Evolutionary conservation across 2,113 vertebrate species (phyloP), one percentile per base, ranked within the genome.

Genomic region (Barnardius zonarius): DNA sequence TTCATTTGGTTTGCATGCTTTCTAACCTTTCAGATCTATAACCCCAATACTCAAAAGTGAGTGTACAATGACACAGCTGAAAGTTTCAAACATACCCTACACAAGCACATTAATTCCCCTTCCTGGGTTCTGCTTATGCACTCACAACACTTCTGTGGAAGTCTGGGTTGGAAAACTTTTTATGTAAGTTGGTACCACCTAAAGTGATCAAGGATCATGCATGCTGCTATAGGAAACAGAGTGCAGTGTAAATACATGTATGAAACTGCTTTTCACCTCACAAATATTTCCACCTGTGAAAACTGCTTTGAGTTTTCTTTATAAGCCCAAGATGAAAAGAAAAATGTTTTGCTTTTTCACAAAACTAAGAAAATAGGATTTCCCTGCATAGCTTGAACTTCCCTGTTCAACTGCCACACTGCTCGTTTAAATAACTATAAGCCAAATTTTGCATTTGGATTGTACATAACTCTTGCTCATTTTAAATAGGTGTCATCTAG

Each of bases 361-460:
- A 57, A 83, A 90, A 88, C 80, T 72, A 76, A 91, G 66, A 93
- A 94, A 96, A 95, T 28, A 72, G 35, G 46, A 86, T 95, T 90
- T 91, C 54, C 54, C 43, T 66, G 37, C 18, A 23, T 85, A 79
- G 52, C 46, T 91, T 78, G 90, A 95, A 88, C 23, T 37, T 74
- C 83, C 79, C 68, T 92, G 35, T 86, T 96, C 62, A 86, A 76
- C 63, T 87, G 59, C 77, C 62, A 92, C 59, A 49, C 24, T 39
- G 41, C 37, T 90, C 41, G 91, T 73, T 69, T 76, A 88, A 92
- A 87, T 93, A 92, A 84, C 43, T 73, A 30, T 35, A 61, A 94
- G 31, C 30, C 63, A 96, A 81, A 90, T 83, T 83, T 94, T 83
- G 62, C 46, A 84, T 72, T 52, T 83, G 49, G 72, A 86, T 77